These are phyloP conservation scores for Dascillus cervinus DNA, from an alignment of 2,888 invertebrate genomes.

Conservation along the genomic window DNA sequence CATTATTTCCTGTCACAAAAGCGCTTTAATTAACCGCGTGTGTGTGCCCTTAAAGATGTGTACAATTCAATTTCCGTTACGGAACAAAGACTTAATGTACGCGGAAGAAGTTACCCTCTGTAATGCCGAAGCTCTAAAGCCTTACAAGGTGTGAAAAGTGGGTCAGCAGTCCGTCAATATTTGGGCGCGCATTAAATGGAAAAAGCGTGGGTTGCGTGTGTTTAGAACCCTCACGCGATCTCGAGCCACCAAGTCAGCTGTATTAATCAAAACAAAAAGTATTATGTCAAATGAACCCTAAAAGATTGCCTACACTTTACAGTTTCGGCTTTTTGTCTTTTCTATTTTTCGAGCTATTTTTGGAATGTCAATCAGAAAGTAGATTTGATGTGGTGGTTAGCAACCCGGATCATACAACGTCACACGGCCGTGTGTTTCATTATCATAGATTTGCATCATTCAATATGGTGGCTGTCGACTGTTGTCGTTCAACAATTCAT, in stretches of 20 bases:
- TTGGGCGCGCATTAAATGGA: constrained; percentile 19
- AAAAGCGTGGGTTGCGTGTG: constrained; percentile 15
- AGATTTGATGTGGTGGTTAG: no score
- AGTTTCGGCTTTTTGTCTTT: neutral
- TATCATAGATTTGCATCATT: constrained; percentile 38
- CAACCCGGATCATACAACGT: constrained; percentile 14
- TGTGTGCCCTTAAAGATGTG: no score
- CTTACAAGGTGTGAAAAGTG: constrained; percentile 18
- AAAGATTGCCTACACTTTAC: constrained; percentile 7
- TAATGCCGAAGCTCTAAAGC: constrained; percentile 8
- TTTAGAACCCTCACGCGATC: constrained; percentile 15
- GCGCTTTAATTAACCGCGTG: no score
- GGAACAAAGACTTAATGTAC: no score
- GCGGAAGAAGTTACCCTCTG: neutral
- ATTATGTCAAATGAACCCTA: constrained; percentile 12
- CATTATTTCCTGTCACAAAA: no score
- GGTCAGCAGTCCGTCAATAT: constrained; percentile 23
- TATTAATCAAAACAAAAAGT: constrained; percentile 15
- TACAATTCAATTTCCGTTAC: no score
- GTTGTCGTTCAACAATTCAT: constrained; percentile 30
- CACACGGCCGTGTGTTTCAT: constrained; percentile 27
- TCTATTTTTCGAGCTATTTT: neutral
- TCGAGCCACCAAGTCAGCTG: constrained; percentile 15
- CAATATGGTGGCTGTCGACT: constrained; percentile 33
- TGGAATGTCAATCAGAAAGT: no score